Evolutionary conservation across 1,140 invertebrate genomes (phyloP).

Genomic region (Cyphomyrmex costatus): DNA sequence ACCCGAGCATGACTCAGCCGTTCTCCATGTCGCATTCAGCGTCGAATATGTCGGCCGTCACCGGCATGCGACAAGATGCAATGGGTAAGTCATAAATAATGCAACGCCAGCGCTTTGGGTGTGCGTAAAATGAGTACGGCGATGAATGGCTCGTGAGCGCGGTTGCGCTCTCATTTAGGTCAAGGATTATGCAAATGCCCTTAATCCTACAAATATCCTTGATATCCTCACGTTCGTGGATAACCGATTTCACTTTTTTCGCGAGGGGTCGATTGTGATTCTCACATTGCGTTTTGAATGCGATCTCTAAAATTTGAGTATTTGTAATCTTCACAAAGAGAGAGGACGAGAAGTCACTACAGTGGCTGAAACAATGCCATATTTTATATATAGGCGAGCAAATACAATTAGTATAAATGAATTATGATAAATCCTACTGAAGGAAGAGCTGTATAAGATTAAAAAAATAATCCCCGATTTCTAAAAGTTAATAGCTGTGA

Average conservation of each 20-base stretch:
- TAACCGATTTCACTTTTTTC: not conserved
- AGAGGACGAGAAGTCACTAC: no score
- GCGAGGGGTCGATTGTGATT: not conserved
- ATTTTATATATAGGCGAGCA: no score
- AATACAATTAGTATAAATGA: no score
- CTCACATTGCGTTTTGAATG: not conserved
- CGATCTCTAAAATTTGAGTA: not conserved
- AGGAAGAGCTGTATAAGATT: no score
- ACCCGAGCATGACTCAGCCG: constrained; percentile 96
- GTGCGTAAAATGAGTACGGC: constrained; percentile 11
- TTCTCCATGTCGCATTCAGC: constrained; percentile 97
- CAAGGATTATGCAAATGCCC: constrained; percentile 58
- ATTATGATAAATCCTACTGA: no score
- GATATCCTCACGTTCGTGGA: not conserved
- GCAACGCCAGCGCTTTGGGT: constrained; percentile 30
- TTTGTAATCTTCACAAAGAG: no score
- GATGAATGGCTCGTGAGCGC: constrained; percentile 30
- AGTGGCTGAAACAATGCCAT: no score
- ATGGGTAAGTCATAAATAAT: constrained; percentile 91
- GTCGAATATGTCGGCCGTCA: constrained; percentile 94
- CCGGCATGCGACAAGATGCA: constrained; percentile 95
- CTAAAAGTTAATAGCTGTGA: no score
- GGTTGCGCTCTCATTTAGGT: constrained; percentile 40
- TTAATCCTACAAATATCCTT: constrained; percentile 36
- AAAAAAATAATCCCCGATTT: no score